phyloP scores from a whole-genome alignment of 2,888 invertebrate genomes.

The Acleris emargana region DNA sequence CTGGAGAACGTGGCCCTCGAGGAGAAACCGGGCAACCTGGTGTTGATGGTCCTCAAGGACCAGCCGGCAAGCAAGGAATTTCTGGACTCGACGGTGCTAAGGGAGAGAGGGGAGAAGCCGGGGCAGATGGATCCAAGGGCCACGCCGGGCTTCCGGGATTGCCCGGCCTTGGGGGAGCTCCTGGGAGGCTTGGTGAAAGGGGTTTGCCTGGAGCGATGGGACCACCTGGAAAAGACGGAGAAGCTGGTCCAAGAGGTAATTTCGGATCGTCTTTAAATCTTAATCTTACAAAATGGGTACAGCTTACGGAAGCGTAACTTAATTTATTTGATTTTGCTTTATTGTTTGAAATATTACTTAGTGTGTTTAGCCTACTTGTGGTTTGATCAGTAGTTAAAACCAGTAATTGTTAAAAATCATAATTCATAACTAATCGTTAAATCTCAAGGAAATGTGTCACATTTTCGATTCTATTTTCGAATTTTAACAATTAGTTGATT shows the following conservation, averaged over 20 bases:
- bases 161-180: conserved; percentile 90
- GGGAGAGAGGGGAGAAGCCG: conserved; percentile 84
- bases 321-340: too few relatives aligned
- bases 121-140: conserved; percentile 90
- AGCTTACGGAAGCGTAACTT: too few relatives aligned
- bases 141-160: conserved; percentile 93
- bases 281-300: too few relatives aligned
- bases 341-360: too few relatives aligned
- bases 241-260: conserved; percentile 87
- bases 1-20: conserved; percentile 88
- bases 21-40: conserved; percentile 91
- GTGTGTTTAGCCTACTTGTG: too few relatives aligned
- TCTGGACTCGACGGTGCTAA: conserved; percentile 90
- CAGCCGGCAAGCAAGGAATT: conserved; percentile 90
- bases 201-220: conserved; percentile 87
- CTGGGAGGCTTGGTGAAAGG: conserved; percentile 87
- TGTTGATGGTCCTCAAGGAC: conserved; percentile 89
- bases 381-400: too few relatives aligned
- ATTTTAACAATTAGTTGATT: too few relatives aligned
- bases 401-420: too few relatives aligned
- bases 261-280: not conserved
- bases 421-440: too few relatives aligned
- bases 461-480: too few relatives aligned
- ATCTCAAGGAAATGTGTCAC: too few relatives aligned
- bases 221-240: conserved; percentile 90